A percentile compares a stretch with the other conserved stretches of the same genome.
phyloP scores from a whole-genome alignment of 1,140 invertebrate species.

The Polypedilum pembai region DNA sequence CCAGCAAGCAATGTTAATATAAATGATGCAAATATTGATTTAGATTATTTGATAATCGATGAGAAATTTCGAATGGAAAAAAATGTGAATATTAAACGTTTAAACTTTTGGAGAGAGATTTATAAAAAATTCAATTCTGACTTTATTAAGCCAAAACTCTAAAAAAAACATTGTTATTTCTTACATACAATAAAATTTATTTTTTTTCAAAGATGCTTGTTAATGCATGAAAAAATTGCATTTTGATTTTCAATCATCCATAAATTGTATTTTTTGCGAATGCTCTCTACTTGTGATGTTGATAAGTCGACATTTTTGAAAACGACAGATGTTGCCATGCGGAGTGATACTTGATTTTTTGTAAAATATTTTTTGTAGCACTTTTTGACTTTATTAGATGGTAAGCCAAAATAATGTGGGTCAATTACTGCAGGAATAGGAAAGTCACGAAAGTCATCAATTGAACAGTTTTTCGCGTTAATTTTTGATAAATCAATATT shows the following conservation, averaged over 20 bases:
- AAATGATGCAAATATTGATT: neutral
- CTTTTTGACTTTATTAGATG: neutral
- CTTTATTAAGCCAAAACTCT: neutral
- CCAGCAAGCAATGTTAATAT: neutral
- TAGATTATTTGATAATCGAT: neutral
- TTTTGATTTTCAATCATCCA: neutral
- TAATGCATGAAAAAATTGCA: neutral
- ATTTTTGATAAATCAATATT: neutral
- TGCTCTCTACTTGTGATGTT: neutral
- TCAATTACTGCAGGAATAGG: neutral
- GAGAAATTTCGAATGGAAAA: neutral
- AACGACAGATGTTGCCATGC: neutral
- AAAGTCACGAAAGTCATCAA: neutral
- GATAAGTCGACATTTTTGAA: neutral
- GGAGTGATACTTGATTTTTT: neutral
- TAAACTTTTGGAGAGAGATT: neutral
- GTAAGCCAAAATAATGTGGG: neutral
- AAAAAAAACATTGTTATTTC: neutral
- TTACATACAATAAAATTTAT: neutral
- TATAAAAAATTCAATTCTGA: neutral
- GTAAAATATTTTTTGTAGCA: neutral
- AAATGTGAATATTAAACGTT: neutral
- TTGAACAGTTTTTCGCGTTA: neutral
- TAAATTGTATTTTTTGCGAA: neutral
- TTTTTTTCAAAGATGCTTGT: neutral